A percentile compares a stretch with the other conserved stretches of the same genome.
Evolutionary conservation across 2,797 vertebrate genomes (phyloP).

Genomic region (Dipus sagitta): DNA sequence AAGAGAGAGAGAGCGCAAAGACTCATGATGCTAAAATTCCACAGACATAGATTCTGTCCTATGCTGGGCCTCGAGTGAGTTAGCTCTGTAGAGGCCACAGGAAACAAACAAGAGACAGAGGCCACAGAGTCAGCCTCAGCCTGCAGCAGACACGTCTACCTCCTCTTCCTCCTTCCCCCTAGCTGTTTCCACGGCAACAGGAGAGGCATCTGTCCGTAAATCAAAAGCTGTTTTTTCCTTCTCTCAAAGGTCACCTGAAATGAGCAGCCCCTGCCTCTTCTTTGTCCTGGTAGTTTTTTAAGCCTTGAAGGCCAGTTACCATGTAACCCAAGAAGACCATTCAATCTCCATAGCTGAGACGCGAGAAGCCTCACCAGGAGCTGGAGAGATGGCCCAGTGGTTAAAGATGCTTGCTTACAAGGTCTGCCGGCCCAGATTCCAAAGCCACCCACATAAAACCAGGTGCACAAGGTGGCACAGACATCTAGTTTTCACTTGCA

Average conservation of each 20-base stretch:
- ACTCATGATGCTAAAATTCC: background rate
- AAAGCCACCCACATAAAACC: too few relatives aligned
- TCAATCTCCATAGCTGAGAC: background rate
- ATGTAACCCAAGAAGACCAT: background rate
- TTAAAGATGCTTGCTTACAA: too few relatives aligned
- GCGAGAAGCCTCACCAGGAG: too few relatives aligned
- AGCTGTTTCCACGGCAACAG: conserved; percentile 18
- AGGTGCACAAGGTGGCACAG: too few relatives aligned
- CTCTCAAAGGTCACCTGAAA: conserved; percentile 39
- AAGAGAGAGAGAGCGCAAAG: background rate
- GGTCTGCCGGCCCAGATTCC: too few relatives aligned
- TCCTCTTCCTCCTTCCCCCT: background rate
- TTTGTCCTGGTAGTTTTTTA: background rate
- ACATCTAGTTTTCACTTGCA: too few relatives aligned
- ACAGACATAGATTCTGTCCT: background rate
- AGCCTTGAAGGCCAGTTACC: conserved; percentile 1
- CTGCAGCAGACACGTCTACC: background rate
- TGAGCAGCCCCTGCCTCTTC: background rate
- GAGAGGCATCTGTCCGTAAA: background rate
- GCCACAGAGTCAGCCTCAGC: background rate
- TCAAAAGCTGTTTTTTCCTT: conserved; percentile 47
- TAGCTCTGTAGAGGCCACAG: background rate
- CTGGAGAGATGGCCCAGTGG: too few relatives aligned
- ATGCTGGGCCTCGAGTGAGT: background rate
- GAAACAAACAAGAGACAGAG: background rate